phyloP scores from a whole-genome alignment of 2,888 invertebrate species.

The Pachymerium ferrugineum region DNA sequence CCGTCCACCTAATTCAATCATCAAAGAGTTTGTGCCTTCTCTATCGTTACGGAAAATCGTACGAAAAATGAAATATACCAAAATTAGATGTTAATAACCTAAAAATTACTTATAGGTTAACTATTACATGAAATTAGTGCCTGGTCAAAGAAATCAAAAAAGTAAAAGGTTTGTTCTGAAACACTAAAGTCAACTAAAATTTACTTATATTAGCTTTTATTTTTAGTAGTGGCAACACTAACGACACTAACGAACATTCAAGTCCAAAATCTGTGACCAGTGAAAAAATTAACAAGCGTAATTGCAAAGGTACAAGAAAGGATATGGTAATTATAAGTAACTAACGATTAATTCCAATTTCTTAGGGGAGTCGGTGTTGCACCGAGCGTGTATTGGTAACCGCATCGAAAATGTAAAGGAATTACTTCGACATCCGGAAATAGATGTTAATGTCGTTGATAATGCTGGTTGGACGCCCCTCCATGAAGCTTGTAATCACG shows the following conservation, averaged over 20 bases:
- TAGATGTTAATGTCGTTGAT: slow-evolving; percentile 33
- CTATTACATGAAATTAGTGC: neutral
- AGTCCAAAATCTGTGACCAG: neutral
- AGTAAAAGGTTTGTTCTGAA: too few relatives aligned
- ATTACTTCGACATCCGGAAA: slow-evolving; percentile 42
- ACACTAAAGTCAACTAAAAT: too few relatives aligned
- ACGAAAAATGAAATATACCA: neutral
- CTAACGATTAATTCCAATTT: too few relatives aligned
- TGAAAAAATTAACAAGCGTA: neutral
- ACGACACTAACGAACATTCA: too few relatives aligned
- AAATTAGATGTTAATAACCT: neutral
- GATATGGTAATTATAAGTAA: too few relatives aligned
- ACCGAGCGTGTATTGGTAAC: slow-evolving; percentile 44
- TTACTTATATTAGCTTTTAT: too few relatives aligned
- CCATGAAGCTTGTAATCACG: slow-evolving; percentile 34
- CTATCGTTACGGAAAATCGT: neutral
- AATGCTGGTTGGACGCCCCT: slow-evolving; percentile 35
- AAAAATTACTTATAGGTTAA: neutral
- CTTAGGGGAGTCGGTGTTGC: slow-evolving; percentile 44
- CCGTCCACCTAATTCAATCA: too few relatives aligned
- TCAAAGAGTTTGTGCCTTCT: neutral
- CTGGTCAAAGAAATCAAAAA: neutral
- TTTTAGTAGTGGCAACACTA: too few relatives aligned
- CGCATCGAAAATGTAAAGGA: slow-evolving; percentile 40
- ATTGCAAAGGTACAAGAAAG: neutral